Percentiles rank a stretch among this genome's conserved stretches.
These are phyloP conservation scores for Adineta ricciae DNA, from an alignment of 2,888 invertebrate genomes.

Conservation along the genomic window DNA sequence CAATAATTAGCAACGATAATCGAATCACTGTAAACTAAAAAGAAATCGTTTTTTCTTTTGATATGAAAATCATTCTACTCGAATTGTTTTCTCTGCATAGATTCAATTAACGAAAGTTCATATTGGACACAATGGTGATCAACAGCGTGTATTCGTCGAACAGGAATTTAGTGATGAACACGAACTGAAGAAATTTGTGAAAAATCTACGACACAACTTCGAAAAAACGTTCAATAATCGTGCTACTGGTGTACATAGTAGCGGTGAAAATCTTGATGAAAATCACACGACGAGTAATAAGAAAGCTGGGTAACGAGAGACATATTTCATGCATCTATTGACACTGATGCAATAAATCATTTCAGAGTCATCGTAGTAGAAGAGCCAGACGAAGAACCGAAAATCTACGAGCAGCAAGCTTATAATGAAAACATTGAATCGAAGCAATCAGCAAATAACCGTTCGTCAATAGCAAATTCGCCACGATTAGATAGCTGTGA, in stretches of 20 bases:
- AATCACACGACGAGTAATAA: background rate
- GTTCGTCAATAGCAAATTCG: background rate
- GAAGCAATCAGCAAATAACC: background rate
- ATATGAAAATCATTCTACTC: background rate
- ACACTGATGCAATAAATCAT: too few species aligned
- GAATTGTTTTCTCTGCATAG: background rate
- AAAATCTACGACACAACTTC: conserved; percentile 29
- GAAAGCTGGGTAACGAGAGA: background rate
- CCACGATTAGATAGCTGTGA: background rate
- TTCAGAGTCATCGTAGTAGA: conserved; percentile 28
- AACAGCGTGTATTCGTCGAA: conserved; percentile 32
- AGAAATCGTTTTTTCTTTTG: background rate
- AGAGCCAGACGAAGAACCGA: conserved; percentile 33
- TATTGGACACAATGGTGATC: conserved; percentile 31
- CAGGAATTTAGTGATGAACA: conserved; percentile 33
- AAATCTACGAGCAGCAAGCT: conserved; percentile 28
- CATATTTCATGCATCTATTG: too few species aligned
- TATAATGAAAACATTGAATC: background rate
- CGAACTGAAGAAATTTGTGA: conserved; percentile 30
- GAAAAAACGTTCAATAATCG: conserved; percentile 24
- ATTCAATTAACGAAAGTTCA: conserved; percentile 33
- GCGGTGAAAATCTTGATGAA: background rate
- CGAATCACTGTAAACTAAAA: background rate
- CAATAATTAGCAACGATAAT: background rate
- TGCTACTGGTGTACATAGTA: background rate